Evolutionary conservation across 2,797 vertebrate species (phyloP).

Genomic region (Chelon auratus): DNA sequence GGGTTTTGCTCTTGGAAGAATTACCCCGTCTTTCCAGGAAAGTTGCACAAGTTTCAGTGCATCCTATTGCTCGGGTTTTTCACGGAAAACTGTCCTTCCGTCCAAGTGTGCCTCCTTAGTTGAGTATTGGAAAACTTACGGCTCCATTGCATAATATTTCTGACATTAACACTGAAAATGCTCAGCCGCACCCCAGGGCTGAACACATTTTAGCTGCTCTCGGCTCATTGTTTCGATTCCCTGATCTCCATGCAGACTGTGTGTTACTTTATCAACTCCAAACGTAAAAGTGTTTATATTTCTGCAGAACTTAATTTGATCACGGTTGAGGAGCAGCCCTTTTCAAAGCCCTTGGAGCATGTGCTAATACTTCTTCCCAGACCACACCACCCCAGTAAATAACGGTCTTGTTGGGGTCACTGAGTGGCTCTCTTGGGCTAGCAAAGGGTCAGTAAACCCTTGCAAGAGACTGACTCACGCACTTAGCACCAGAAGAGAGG

Average conservation of each 20-base stretch:
- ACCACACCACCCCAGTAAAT: conserved; percentile 44
- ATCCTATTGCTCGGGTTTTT: conserved; percentile 17
- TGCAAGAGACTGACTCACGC: conserved; percentile 52
- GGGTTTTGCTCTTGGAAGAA: conserved; percentile 36
- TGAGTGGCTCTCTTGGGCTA: conserved; percentile 33
- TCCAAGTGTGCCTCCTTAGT: neutral
- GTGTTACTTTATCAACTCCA: neutral
- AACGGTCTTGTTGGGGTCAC: conserved; percentile 64
- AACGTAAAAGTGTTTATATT: neutral
- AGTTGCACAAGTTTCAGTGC: conserved; percentile 21
- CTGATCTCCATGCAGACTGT: neutral
- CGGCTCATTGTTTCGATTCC: neutral
- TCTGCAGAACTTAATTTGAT: no score
- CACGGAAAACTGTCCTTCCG: neutral
- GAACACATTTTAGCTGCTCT: neutral
- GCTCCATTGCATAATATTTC: neutral
- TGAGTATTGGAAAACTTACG: neutral
- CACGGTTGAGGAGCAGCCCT: no score
- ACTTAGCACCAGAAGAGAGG: conserved; percentile 50
- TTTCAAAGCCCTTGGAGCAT: conserved; percentile 43
- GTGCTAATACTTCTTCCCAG: conserved; percentile 22
- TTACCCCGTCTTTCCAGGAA: conserved; percentile 28
- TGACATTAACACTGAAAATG: neutral
- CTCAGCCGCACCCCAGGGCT: neutral
- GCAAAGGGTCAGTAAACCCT: conserved; percentile 51